Percentiles rank a stretch among this genome's conserved stretches.
Conservation (phyloP, 2,888 invertebrate genomes). For the Cancer borealis region DNA sequence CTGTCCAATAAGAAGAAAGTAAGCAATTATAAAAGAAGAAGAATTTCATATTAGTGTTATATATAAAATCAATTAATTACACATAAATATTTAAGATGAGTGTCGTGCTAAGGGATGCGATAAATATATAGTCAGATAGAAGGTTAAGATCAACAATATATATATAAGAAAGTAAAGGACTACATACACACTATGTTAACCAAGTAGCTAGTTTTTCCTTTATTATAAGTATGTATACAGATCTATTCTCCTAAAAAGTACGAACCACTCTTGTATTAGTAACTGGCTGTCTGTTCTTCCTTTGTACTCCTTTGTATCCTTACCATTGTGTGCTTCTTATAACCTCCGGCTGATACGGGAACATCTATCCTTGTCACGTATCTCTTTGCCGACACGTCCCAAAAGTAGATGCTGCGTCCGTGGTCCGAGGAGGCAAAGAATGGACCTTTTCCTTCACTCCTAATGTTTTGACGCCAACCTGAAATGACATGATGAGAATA, state of each 20-base stretch:
- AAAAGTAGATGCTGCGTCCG: slow-evolving; percentile 66
- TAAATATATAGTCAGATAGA: no score
- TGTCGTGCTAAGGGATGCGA: no score
- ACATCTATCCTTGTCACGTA: slow-evolving; percentile 59
- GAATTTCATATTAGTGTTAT: not conserved
- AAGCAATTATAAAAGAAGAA: not conserved
- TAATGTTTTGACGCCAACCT: slow-evolving; percentile 15
- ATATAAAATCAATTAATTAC: no score
- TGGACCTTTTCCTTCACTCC: slow-evolving; percentile 7
- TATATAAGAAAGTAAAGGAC: no score
- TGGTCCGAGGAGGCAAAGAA: slow-evolving; percentile 74
- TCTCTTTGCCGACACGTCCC: slow-evolving; percentile 70
- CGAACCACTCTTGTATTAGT: no score
- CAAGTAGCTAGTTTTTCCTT: no score
- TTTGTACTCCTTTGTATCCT: not conserved
- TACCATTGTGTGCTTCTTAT: slow-evolving; percentile 52
- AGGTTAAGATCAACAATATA: no score
- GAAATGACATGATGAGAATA: not conserved
- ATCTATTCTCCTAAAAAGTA: no score
- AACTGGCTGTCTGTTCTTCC: no score
- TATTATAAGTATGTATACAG: no score
- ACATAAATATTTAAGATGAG: no score
- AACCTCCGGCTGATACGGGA: slow-evolving; percentile 37
- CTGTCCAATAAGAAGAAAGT: not conserved
- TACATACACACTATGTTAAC: no score